phyloP scores from a whole-genome alignment of 2,888 invertebrate species.

The Athalia cordata region DNA sequence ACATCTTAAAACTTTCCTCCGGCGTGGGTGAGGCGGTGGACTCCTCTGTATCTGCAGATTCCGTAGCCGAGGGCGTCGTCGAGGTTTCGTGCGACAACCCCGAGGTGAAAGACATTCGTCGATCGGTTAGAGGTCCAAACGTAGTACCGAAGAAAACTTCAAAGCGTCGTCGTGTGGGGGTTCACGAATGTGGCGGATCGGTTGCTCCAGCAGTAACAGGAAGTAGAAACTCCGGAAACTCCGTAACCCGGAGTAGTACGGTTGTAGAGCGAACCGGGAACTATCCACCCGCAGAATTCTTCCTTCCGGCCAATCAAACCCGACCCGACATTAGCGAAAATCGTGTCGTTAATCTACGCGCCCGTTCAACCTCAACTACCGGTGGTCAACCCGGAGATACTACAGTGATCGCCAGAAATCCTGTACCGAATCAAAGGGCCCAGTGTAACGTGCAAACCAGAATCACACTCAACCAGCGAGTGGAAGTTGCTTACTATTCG shows the following conservation, averaged over 20 bases:
- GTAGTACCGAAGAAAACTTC: constrained; percentile 27
- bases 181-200: constrained; percentile 19
- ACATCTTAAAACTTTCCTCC: constrained; percentile 40
- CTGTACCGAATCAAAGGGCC: constrained; percentile 44
- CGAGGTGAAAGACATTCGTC: constrained; percentile 11
- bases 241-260: not conserved
- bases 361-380: constrained; percentile 17
- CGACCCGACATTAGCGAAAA: constrained; percentile 5
- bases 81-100: constrained; percentile 36
- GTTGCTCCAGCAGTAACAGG: not conserved
- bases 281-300: constrained; percentile 1
- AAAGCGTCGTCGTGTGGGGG: not conserved
- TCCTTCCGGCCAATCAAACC: constrained; percentile 26
- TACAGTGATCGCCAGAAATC: not conserved
- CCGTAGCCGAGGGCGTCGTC: constrained; percentile 39
- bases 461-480: constrained; percentile 20
- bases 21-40: constrained; percentile 27
- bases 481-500: constrained; percentile 20
- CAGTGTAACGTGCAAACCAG: constrained; percentile 45
- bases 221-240: constrained; percentile 14
- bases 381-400: constrained; percentile 24
- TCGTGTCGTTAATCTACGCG: constrained; percentile 13
- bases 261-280: not conserved
- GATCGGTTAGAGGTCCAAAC: not conserved
- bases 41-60: constrained; percentile 6